A percentile compares a stretch with the other conserved stretches of the same genome.
phyloP scores from a whole-genome alignment of 1,140 invertebrate genomes.

The Phthorimaea operculella region DNA sequence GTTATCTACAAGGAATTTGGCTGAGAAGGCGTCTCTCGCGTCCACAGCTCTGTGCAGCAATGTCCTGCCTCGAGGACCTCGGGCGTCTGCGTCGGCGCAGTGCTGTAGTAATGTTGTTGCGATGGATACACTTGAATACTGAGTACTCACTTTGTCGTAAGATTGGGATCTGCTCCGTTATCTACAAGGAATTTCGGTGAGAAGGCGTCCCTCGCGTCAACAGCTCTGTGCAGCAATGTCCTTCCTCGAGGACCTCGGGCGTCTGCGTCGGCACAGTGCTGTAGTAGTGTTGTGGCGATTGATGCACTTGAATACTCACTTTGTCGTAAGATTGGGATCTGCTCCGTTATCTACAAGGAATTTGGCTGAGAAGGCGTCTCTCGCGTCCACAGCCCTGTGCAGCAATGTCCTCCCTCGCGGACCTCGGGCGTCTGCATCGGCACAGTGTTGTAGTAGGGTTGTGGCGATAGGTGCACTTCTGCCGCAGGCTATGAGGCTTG shows the following conservation, averaged over 20 bases:
- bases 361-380: constrained; percentile 75
- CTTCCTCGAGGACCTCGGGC: constrained; percentile 79
- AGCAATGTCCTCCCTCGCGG: constrained; percentile 80
- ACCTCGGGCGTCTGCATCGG: constrained; percentile 84
- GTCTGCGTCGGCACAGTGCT: constrained; percentile 86
- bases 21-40: constrained; percentile 76
- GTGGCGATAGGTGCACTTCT: no score
- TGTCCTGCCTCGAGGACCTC: constrained; percentile 79
- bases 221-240: constrained; percentile 84
- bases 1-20: constrained; percentile 76
- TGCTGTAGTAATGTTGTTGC: no score
- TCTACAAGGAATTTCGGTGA: constrained; percentile 77
- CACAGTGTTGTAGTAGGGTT: constrained; percentile 86
- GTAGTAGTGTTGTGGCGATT: constrained; percentile 84
- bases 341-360: constrained; percentile 77
- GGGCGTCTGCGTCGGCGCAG: constrained; percentile 82
- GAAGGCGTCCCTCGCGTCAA: constrained; percentile 79
- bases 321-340: constrained; percentile 69
- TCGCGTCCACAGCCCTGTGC: constrained; percentile 86
- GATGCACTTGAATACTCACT: constrained; percentile 66
- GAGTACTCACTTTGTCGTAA: constrained; percentile 68
- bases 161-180: constrained; percentile 70
- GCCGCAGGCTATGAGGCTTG: no score
- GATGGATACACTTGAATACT: no score
- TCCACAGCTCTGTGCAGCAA: constrained; percentile 87